Base-by-base conservation (phyloP, 2,113 vertebrate species). In the Prolemur simus region DNA sequence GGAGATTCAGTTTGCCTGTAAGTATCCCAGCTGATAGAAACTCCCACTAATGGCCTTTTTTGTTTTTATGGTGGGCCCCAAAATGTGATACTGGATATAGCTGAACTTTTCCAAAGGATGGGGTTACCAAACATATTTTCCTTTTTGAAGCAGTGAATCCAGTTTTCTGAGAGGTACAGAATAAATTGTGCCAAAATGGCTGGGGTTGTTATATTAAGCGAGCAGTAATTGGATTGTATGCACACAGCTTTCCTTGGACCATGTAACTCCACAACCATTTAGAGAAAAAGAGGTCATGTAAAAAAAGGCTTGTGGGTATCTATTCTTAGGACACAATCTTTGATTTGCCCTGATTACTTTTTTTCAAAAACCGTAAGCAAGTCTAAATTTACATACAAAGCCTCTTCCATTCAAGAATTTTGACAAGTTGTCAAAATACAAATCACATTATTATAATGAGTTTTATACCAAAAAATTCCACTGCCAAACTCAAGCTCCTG, bases 131-230 rank as follows among this genome's bases (percentile, higher is more conserved):
- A 81, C 10, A 0, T 25, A n/a, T 80, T 88, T 94, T 88, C 60
- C 32, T 93, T 93, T 87, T 60, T 77, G 37, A 96, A 71, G 29
- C 64, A 85, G 73, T 85, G 78, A 96, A 89, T 94, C 21, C 9
- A 47, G 37, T 95, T 95, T 95, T 66, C 11, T 47, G 73, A 78
- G 42, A 96, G 89, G 52, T 91, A 54, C 74, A 96, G 92, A 89
- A 82, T 95, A 88, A 84, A 60, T 54, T 60, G 15, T 52, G 73
- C 29, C 47, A 49, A 81, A 91, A 63, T 82, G 32, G 29, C 34
- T 87, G 60, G 21, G 25, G 68, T 58, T 94, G 89, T 96, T 56
- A 80, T 37, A 39, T 74, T 88, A 77, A 45, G 66, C 74, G 60
- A 85, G 34, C 32, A 42, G 69, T 73, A 73, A 25, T 29, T 69